Evolutionary conservation across 2,797 vertebrate species (phyloP), one percentile per base, ranked within the genome.

Genomic region (Danio kyathit): DNA sequence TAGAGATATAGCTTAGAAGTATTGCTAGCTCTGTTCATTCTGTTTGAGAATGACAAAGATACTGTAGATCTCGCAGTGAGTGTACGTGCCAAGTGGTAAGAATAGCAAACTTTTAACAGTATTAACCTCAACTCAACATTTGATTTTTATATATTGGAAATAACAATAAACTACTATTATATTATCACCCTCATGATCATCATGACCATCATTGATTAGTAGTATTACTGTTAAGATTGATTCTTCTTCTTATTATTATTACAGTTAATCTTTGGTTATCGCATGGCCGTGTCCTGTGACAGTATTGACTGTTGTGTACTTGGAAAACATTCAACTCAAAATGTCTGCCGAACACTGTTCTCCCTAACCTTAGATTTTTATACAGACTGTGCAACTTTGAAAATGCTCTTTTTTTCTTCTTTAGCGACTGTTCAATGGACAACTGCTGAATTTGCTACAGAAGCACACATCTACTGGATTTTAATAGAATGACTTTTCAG

Each of bases 231-330:
- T 91, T 93, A 83, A 91, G 89, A 90, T 91, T 89, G 56, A 90
- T 88, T 89, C 87, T 93, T 91, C 87, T 93, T 91, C 88, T 89
- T 88, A 86, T 88, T 83, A 86, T 88, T 83, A 57, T 67, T 78
- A 73, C 79, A 79, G 87, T 94, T 86, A 87, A 69, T 79, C 81
- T 92, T 94, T 94, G 88, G 89, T 90, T 93, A 95, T 94, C 93
- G 93, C 95, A 94, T 94, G 94, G 94, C 91, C 92, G 89, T 93
- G 91, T 94, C 91, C 93, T 89, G 93, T 95, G 93, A 94, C 93
- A 92, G 94, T 95, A 94, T 94, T 93, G 94, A 94, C 94, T 93
- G 94, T 94, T 95, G 93, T 92, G 91, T 91, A 88, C 92, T 93
- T 93, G 72, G 90, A 94, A 89, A 86, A 86, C 85, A 85, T 90